phyloP scores from a whole-genome alignment of 2,113 vertebrate genomes.

The Cynocephalus volans region DNA sequence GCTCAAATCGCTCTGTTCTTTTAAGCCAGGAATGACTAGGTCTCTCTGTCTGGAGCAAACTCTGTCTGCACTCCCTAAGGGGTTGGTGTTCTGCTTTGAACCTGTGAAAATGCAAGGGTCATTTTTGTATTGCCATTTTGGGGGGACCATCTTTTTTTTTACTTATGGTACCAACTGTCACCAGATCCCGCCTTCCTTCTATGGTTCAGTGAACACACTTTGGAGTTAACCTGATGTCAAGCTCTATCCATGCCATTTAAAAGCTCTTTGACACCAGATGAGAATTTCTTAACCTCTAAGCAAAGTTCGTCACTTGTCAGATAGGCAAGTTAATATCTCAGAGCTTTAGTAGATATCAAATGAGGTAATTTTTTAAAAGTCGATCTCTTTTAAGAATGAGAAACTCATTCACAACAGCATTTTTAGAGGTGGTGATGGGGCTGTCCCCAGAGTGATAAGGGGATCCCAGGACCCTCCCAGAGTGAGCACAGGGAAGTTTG shows the following conservation, averaged over 20 bases:
- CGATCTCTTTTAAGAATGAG: neutral
- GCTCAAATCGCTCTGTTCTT: neutral
- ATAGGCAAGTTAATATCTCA: neutral
- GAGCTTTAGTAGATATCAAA: neutral
- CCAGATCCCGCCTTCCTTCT: neutral
- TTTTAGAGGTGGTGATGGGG: neutral
- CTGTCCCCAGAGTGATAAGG: neutral
- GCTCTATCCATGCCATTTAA: neutral
- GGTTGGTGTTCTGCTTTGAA: neutral
- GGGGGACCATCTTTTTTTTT: neutral
- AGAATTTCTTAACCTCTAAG: neutral
- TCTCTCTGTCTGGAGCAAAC: neutral
- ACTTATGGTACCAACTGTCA: neutral
- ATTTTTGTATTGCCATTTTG: no score
- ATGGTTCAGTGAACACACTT: rapidly evolving
- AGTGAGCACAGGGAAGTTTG: rapidly evolving
- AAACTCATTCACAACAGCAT: neutral
- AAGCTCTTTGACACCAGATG: neutral
- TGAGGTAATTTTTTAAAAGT: neutral
- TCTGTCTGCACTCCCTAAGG: neutral
- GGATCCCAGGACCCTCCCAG: neutral
- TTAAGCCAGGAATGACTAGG: neutral
- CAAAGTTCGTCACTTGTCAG: neutral
- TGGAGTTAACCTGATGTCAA: neutral
- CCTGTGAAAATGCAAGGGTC: neutral